Evolutionary conservation across 2,113 vertebrate genomes (phyloP).

Genomic region (Oreochromis niloticus): DNA sequence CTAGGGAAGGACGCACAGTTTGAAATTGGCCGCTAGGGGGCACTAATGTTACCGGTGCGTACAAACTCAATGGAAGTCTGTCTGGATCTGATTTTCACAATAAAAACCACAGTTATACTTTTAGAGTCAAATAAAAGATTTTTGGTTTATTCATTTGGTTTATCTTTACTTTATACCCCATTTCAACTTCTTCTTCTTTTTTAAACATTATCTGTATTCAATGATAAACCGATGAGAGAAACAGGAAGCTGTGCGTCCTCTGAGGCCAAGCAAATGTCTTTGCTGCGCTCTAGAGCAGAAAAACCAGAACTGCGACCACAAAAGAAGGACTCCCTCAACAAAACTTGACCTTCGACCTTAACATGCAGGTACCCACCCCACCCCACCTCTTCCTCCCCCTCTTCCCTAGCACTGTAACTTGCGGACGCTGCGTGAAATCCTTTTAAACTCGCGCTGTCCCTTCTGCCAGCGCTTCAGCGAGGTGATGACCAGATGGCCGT

Average conservation of each 20-base stretch:
- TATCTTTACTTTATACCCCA: not conserved
- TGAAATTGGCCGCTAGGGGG: not conserved
- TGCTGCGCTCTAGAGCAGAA: not conserved
- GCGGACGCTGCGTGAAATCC: slow-evolving; percentile 94
- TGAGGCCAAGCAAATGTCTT: not conserved
- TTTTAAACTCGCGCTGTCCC: slow-evolving; percentile 91
- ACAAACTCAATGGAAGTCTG: not conserved
- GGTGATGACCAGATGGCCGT: slow-evolving; percentile 93
- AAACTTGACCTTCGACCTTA: not conserved
- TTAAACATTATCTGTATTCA: not conserved
- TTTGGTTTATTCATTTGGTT: not conserved
- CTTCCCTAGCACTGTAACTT: slow-evolving; percentile 87
- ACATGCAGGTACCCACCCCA: not conserved
- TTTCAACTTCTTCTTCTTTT: not conserved
- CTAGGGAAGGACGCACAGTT: not conserved
- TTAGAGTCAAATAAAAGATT: not conserved
- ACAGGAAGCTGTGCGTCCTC: not conserved
- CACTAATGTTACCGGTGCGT: not conserved
- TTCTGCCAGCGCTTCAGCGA: slow-evolving; percentile 97
- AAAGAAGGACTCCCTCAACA: not conserved
- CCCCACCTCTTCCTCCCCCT: not conserved
- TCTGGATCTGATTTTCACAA: not conserved
- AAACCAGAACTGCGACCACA: not conserved
- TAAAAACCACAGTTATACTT: not conserved
- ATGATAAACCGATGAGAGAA: not conserved